Percentiles rank a stretch among this genome's conserved stretches.
Conservation (phyloP, 2,113 vertebrate genomes). For the Rostratula benghalensis region DNA sequence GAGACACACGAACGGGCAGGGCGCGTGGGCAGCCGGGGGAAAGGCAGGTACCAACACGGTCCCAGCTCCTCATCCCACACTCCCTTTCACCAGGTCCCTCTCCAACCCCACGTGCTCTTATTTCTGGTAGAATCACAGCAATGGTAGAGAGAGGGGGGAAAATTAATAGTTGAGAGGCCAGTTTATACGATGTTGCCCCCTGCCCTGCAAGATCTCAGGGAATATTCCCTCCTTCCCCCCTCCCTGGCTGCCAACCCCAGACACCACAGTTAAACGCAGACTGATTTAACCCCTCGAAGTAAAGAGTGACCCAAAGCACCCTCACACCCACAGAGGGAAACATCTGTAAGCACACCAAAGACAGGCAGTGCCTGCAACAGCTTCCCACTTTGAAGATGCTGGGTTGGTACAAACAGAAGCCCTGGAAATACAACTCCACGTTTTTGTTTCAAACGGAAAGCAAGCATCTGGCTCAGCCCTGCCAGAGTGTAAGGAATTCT, state of each 20-base stretch:
- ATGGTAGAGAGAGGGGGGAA: neutral
- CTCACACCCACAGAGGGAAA: neutral
- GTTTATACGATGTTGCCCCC: neutral
- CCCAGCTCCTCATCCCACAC: neutral
- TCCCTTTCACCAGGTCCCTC: neutral
- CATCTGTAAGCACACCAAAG: neutral
- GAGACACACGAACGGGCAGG: rapidly evolving
- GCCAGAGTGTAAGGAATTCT: neutral
- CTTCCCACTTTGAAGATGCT: neutral
- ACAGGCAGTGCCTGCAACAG: neutral
- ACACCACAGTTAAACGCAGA: neutral
- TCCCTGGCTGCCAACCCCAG: neutral
- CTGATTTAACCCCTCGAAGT: neutral
- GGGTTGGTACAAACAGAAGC: neutral
- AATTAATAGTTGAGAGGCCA: neutral
- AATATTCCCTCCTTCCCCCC: neutral
- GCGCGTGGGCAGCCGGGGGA: rapidly evolving
- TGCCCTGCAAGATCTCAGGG: rapidly evolving
- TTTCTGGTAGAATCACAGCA: neutral
- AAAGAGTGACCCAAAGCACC: neutral
- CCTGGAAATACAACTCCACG: neutral
- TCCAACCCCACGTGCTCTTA: neutral
- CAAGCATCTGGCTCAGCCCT: neutral
- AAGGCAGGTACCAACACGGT: neutral
- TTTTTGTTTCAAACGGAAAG: neutral